Evolutionary conservation across 2,797 vertebrate species (phyloP), one percentile per base, ranked within the genome.

Genomic region (Coccyzus lansbergi): DNA sequence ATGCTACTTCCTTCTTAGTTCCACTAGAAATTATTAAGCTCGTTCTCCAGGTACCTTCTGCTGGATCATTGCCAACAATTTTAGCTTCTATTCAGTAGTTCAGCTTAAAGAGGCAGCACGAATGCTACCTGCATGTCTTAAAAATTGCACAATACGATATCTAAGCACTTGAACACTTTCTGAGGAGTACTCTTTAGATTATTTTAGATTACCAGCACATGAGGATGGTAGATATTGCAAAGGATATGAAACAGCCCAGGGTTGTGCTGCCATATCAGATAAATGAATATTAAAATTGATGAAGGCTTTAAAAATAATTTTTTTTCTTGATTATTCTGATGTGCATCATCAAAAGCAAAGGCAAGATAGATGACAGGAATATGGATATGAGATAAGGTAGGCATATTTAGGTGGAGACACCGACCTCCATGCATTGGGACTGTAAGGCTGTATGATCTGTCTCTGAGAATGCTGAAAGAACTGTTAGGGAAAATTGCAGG

Each of bases 1-100:
- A 46, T 44, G 33, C 42, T 70, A 76, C 33, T 85, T 84, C n/a
- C 49, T 79, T 74, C 71, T 68, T 77, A 65, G 51, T 80, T 85
- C 38, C 29, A 29, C 6, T 33, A 18, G 58, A 91, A 91, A 85
- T 71, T 60, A 69, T 69, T 83, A 40, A 21, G 8, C 16, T 91
- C 90, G 19, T 81, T 94, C 51, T 89, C 62, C 60, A 36, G 16
- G 29, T 89, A 58, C 29, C n/a, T 90, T 90, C 71, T 92, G 58
- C 65, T 89, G 65, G 16, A 89, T 46, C 31, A 71, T 25, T 42
- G 34, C 48, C 62, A 64, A 34, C n/a, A 86, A 15, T 92, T 85
- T 78, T 83, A 64, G 15, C 15, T 77, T 93, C 71, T 62, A 25
- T 86, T 81, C 62, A 38, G 25, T 56, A 59, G 21, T 31, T 90